Conservation (phyloP, 2,888 invertebrate genomes). For the Julus scanicus region DNA sequence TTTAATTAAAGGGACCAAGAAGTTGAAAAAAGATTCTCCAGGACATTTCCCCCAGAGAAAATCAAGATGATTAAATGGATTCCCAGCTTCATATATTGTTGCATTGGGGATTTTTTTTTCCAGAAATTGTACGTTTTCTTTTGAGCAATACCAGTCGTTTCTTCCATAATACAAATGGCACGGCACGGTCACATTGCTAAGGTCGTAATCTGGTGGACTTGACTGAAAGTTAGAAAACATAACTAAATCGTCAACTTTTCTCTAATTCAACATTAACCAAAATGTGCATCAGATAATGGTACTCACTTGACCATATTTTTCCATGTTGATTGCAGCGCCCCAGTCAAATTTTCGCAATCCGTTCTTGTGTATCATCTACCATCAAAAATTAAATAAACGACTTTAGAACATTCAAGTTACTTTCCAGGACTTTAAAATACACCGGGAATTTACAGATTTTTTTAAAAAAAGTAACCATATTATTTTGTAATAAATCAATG, state of each 20-base stretch:
- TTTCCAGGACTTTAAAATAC: background rate
- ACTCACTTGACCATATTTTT: conserved; percentile 26
- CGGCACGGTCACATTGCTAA: background rate
- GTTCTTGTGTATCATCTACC: background rate
- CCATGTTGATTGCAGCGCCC: background rate
- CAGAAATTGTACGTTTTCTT: conserved; percentile 33
- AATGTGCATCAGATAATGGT: no score
- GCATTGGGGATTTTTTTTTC: background rate
- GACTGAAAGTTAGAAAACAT: background rate
- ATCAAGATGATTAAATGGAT: background rate
- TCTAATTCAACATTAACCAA: no score
- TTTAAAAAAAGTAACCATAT: background rate
- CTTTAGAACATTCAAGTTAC: background rate
- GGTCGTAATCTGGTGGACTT: conserved; percentile 6
- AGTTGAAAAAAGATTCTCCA: background rate
- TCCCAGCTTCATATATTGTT: background rate
- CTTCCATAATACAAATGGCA: background rate
- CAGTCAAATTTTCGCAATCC: conserved; percentile 1
- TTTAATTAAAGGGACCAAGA: background rate
- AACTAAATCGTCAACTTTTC: no score
- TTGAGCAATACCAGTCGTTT: background rate
- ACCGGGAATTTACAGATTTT: background rate
- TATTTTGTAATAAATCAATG: background rate
- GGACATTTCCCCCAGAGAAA: background rate
- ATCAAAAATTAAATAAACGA: background rate